Evolutionary conservation across 2,888 invertebrate genomes (phyloP).

Genomic region (Oligia strigilis): DNA sequence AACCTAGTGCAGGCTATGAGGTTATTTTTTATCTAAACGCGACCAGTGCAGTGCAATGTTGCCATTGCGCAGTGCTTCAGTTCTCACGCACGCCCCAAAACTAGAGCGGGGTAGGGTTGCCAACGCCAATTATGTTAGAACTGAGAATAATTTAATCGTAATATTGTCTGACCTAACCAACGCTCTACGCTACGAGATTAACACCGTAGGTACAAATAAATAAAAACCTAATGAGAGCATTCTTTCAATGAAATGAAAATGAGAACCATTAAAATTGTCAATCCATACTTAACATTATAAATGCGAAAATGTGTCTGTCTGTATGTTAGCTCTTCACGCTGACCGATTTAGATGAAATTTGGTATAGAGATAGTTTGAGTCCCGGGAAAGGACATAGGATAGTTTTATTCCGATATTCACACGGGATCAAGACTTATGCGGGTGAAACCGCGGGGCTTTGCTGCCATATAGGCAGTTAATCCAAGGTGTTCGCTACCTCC

Average conservation of each 20-base stretch:
- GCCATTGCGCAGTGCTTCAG: constrained; percentile 46
- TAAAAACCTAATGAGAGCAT: neutral
- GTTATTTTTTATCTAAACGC: constrained; percentile 55
- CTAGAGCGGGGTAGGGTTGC: constrained; percentile 52
- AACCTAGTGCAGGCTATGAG: constrained; percentile 34
- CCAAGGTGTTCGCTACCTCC: too few relatives aligned
- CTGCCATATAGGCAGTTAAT: too few relatives aligned
- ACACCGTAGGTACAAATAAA: neutral
- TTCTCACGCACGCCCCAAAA: constrained; percentile 63
- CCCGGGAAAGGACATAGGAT: too few relatives aligned
- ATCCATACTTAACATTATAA: too few relatives aligned
- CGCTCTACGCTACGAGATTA: neutral
- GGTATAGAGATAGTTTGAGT: too few relatives aligned
- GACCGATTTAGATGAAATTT: too few relatives aligned
- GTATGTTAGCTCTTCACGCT: too few relatives aligned
- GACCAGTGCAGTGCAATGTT: constrained; percentile 38
- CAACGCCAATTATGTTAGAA: constrained; percentile 9
- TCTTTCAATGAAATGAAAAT: neutral
- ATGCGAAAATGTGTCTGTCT: too few relatives aligned
- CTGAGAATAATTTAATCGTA: neutral
- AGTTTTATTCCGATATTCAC: too few relatives aligned
- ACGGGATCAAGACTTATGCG: too few relatives aligned
- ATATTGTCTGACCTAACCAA: neutral
- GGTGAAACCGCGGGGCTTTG: too few relatives aligned
- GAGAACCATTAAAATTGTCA: too few relatives aligned